Evolutionary conservation across 2,113 vertebrate species (phyloP), one percentile per base, ranked within the genome.

Genomic region (Haliaeetus leucogaster): DNA sequence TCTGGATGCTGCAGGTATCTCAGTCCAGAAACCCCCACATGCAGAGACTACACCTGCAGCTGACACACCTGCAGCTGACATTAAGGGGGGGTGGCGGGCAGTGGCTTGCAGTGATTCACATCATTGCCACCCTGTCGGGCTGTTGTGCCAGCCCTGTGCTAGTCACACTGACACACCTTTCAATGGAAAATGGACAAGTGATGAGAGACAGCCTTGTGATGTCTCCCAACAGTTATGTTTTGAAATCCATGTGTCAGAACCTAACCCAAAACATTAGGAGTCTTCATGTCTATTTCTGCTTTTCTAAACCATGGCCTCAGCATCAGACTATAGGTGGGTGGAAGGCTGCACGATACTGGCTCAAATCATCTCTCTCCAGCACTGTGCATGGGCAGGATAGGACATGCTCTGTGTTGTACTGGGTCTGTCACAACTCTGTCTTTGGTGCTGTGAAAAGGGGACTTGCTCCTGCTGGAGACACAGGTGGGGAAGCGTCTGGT

Each of bases 171-270:
- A 14, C 56, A 13, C 86, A 56, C 58, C 71, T 77, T 63, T 18
- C 62, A 42, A 23, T 0, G 0, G 89, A 43, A 45, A 59, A 59
- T 3, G 18, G 77, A 16, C 68, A 45, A 53, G 53, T 6, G 27
- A 65, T 1, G 8, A 88, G 65, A 8, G 30, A 30, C 10, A 52
- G 50, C 17, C 52, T 22, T 22, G 34, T 25, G 73, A 43, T 9
- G 3, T 19, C 36, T 70, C 36, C 56, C 65, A 70, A 17, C 19
- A 50, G 43, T 10, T 47, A 26, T 12, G 4, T 13, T 62, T 61
- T 70, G 27, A 76, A 85, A 45, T 12, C 42, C 22, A n/a, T 11
- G 1, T 5, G 12, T 38, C n/a, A 67, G 63, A 74, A 25, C 47
- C 34, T 66, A 61, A 42, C 34, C 40, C 55, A 62, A 71, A 79